A percentile compares a stretch with the other conserved stretches of the same genome.
phyloP scores from a whole-genome alignment of 1,140 invertebrate species.

The Anagrus nilaparvatae region DNA sequence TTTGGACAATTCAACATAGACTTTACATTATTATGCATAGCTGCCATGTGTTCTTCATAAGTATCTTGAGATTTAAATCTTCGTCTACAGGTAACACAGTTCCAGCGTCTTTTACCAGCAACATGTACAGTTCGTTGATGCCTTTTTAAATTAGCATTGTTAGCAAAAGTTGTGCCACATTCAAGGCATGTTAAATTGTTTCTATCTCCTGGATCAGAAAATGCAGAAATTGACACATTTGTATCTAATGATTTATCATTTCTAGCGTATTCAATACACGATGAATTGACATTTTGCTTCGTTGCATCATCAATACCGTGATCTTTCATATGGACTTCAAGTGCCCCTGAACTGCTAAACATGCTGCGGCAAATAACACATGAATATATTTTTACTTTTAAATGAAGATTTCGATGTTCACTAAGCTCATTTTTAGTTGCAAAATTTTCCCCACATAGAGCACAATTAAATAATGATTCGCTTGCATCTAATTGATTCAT shows the following conservation, averaged over 20 bases:
- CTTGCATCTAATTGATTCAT: background rate
- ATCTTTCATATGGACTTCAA: slow-evolving; percentile 47
- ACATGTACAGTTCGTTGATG: slow-evolving; percentile 47
- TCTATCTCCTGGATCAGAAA: slow-evolving; percentile 22
- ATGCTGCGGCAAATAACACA: slow-evolving; percentile 50
- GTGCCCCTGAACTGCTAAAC: slow-evolving; percentile 47
- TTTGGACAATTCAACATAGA: slow-evolving; percentile 22
- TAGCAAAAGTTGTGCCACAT: slow-evolving; percentile 48
- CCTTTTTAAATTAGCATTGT: slow-evolving; percentile 33
- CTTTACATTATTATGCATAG: slow-evolving; percentile 16
- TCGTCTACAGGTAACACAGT: slow-evolving; percentile 37
- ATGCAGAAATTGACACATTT: slow-evolving; percentile 12
- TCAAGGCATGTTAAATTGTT: slow-evolving; percentile 40
- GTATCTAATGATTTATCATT: slow-evolving; percentile 10
- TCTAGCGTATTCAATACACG: slow-evolving; percentile 21
- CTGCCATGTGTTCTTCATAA: slow-evolving; percentile 17
- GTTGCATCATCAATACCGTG: slow-evolving; percentile 33
- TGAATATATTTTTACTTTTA: slow-evolving; percentile 54
- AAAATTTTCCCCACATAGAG: slow-evolving; percentile 52
- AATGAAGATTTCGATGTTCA: slow-evolving; percentile 54
- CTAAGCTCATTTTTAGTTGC: slow-evolving; percentile 46
- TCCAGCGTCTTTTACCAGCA: slow-evolving; percentile 34
- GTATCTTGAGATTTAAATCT: slow-evolving; percentile 28
- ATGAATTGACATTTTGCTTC: slow-evolving; percentile 27
- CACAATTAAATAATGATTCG: slow-evolving; percentile 38